These are phyloP conservation scores for Lutraria rhynchaena DNA, from an alignment of 1,140 invertebrate genomes.

Conservation along the genomic window DNA sequence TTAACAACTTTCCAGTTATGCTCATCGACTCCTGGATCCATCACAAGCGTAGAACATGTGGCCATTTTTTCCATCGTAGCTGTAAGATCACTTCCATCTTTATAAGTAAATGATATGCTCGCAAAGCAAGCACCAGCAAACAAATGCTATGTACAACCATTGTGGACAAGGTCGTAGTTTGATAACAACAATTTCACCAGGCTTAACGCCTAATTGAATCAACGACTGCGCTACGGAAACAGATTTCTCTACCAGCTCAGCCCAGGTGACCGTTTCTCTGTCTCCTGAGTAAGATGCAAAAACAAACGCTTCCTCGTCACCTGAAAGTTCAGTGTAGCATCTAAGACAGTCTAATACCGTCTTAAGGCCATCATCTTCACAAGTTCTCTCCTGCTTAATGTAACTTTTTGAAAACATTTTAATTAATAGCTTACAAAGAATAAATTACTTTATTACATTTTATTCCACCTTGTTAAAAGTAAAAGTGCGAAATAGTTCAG, in stretches of 20 bases:
- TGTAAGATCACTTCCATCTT: conserved; percentile 33
- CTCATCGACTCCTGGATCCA: conserved; percentile 17
- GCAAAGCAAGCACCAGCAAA: conserved; percentile 1
- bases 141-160: conserved; percentile 26
- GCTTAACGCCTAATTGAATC: background rate
- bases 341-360: conserved; percentile 14
- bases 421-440: too few relatives aligned
- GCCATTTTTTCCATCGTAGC: conserved; percentile 24
- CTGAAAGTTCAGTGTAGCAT: background rate
- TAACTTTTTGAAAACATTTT: too few relatives aligned
- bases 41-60: conserved; percentile 2
- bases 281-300: conserved; percentile 5
- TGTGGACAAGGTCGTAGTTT: conserved; percentile 20
- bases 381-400: background rate
- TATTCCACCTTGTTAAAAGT: too few relatives aligned
- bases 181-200: conserved; percentile 7
- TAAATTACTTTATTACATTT: too few relatives aligned
- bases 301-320: conserved; percentile 14
- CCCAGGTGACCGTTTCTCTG: background rate
- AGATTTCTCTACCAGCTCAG: conserved; percentile 19
- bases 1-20: conserved; percentile 31
- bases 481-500: too few relatives aligned
- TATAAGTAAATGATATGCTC: conserved; percentile 22
- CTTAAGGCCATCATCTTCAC: background rate
- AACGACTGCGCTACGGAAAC: conserved; percentile 2